These are phyloP conservation scores for Nyctalus aviator DNA, from an alignment of 2,797 vertebrate species.

Conservation along the genomic window DNA sequence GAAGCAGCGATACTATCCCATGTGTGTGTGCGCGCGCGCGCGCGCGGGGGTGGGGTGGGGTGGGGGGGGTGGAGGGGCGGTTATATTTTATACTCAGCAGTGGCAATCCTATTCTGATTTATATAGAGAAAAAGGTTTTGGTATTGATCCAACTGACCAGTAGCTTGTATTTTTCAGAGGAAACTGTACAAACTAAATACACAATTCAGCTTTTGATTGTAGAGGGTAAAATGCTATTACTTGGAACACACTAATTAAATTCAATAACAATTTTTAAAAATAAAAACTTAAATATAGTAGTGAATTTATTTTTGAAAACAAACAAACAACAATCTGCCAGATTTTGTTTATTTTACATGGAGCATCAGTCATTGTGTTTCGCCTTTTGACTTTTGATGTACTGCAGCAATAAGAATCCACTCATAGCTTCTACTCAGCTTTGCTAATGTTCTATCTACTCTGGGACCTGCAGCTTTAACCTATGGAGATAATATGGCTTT, in stretches of 20 bases:
- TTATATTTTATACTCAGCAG: neutral
- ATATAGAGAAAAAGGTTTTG: neutral
- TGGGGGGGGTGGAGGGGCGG: neutral
- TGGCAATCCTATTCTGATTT: neutral
- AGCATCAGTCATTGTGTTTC: neutral
- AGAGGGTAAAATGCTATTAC: neutral
- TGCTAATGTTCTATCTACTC: slow-evolving; percentile 10
- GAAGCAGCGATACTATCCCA: neutral
- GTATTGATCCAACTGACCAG: neutral
- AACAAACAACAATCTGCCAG: no score
- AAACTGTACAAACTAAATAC: neutral
- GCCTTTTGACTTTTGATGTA: neutral
- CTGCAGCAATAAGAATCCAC: neutral
- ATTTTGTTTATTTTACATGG: neutral
- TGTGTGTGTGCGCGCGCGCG: no score
- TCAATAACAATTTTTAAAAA: neutral
- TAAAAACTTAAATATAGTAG: neutral
- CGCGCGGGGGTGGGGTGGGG: no score
- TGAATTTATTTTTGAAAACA: neutral
- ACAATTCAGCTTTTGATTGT: slow-evolving; percentile 6
- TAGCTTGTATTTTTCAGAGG: neutral
- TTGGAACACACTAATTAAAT: neutral
- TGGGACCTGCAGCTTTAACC: slow-evolving; percentile 24
- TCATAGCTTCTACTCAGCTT: neutral
- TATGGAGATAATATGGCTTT: slow-evolving; percentile 22